Percentiles rank a stretch among this genome's conserved stretches.
Evolutionary conservation across 2,113 vertebrate genomes (phyloP).

Genomic region (Tetrax tetrax): DNA sequence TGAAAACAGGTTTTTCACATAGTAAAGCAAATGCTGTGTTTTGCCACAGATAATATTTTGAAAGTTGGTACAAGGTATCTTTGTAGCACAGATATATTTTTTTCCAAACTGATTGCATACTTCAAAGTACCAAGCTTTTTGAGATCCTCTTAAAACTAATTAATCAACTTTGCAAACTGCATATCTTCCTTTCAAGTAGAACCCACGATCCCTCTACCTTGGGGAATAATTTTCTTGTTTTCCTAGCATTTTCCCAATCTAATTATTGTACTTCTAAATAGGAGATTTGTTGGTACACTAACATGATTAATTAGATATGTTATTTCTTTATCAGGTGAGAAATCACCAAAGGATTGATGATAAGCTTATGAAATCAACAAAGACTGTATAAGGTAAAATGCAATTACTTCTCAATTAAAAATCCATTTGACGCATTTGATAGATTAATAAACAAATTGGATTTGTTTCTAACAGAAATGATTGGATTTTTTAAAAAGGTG

Average conservation of each 20-base stretch:
- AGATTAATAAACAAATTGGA: constrained; percentile 72
- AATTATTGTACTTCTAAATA: constrained; percentile 72
- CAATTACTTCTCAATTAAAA: constrained; percentile 77
- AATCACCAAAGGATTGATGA: constrained; percentile 69
- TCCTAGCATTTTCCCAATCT: constrained; percentile 62
- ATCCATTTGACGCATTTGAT: constrained; percentile 69
- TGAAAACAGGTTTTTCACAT: constrained; percentile 65
- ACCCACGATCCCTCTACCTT: constrained; percentile 53
- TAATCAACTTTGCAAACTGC: constrained; percentile 75
- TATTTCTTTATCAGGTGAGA: constrained; percentile 76
- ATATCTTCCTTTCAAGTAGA: constrained; percentile 65
- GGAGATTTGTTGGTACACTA: constrained; percentile 65
- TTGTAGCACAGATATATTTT: constrained; percentile 60
- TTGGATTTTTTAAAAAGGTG: not conserved
- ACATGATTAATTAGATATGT: constrained; percentile 72
- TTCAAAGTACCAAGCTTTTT: constrained; percentile 67
- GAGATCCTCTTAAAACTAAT: constrained; percentile 76
- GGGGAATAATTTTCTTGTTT: constrained; percentile 74
- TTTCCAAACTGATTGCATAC: constrained; percentile 60
- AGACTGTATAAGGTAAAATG: constrained; percentile 52
- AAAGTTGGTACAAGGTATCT: constrained; percentile 71
- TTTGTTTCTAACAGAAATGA: constrained; percentile 63
- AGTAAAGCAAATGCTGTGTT: constrained; percentile 70
- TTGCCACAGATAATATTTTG: constrained; percentile 72
- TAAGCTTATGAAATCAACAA: constrained; percentile 65